These are phyloP conservation scores for Actinostola sp. DNA, from an alignment of 92 coral and sea anemone genomes.

Conservation along the genomic window DNA sequence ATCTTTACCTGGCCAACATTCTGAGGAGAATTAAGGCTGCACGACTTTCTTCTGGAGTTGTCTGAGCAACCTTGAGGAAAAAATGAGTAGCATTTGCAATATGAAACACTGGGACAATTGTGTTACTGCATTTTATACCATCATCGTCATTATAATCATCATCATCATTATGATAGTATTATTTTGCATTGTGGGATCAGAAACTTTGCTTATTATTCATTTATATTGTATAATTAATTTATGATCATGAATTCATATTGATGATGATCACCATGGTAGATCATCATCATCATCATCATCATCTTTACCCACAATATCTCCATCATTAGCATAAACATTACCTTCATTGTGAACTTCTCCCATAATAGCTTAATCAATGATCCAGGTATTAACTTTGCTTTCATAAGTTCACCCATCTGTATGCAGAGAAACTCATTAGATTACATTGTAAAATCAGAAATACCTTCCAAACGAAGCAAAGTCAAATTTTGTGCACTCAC, in stretches of 20 bases:
- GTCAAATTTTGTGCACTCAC: too few relatives aligned
- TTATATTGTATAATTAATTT: too few relatives aligned
- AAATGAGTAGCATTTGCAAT: background rate
- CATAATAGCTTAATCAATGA: constrained; percentile 81
- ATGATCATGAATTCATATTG: too few relatives aligned
- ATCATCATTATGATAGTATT: background rate
- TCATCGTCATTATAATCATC: background rate
- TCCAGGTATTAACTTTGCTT: constrained; percentile 74
- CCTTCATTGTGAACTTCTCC: constrained; percentile 99
- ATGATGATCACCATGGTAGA: too few relatives aligned
- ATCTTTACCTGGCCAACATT: constrained; percentile 88
- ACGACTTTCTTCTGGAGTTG: constrained; percentile 85
- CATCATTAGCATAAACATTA: too few relatives aligned
- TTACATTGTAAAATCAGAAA: too few relatives aligned
- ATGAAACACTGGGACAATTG: background rate
- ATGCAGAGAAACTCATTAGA: background rate
- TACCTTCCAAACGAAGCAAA: too few relatives aligned
- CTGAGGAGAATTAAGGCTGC: constrained; percentile 81
- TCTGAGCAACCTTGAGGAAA: constrained; percentile 72
- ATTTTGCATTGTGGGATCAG: too few relatives aligned
- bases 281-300: too few relatives aligned
- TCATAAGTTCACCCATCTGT: constrained; percentile 90
- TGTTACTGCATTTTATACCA: background rate
- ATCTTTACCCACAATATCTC: too few relatives aligned
- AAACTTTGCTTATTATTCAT: too few relatives aligned